These are phyloP conservation scores for Falco naumanni DNA, from an alignment of 2,797 vertebrate species.

Conservation along the genomic window DNA sequence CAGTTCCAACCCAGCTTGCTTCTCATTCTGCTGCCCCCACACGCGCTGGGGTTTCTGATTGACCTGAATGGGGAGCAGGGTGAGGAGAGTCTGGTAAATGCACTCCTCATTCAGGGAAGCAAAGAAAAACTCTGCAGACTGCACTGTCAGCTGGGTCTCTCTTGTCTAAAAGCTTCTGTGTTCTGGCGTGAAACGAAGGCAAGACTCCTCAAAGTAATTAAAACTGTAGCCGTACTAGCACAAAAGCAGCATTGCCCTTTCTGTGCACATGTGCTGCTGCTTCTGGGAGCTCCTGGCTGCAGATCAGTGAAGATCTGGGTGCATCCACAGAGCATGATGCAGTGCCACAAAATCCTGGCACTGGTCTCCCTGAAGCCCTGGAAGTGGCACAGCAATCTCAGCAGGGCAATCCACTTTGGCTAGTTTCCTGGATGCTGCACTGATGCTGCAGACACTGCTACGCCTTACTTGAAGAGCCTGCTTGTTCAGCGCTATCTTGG, in stretches of 20 bases:
- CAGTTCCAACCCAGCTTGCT: neutral
- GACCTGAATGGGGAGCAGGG: neutral
- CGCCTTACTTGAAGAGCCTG: neutral
- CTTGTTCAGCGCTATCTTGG: neutral
- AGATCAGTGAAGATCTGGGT: neutral
- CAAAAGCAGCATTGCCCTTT: neutral
- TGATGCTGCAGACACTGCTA: neutral
- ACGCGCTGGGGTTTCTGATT: neutral
- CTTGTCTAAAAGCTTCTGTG: neutral
- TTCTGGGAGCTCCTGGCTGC: neutral
- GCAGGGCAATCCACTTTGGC: neutral
- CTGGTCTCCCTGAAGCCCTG: neutral
- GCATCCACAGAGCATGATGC: neutral
- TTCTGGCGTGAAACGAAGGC: neutral
- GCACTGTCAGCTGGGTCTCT: neutral
- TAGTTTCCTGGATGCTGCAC: neutral
- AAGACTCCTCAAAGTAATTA: neutral
- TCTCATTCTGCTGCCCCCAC: neutral
- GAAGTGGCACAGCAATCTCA: conserved; percentile 12
- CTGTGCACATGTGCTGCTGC: neutral
- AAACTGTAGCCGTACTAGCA: neutral
- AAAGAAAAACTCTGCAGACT: neutral
- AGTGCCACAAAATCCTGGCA: neutral
- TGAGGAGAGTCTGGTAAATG: neutral
- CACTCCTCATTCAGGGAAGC: neutral